Conservation (phyloP, 2,888 invertebrate genomes). For the Trissoscelio sp. region DNA sequence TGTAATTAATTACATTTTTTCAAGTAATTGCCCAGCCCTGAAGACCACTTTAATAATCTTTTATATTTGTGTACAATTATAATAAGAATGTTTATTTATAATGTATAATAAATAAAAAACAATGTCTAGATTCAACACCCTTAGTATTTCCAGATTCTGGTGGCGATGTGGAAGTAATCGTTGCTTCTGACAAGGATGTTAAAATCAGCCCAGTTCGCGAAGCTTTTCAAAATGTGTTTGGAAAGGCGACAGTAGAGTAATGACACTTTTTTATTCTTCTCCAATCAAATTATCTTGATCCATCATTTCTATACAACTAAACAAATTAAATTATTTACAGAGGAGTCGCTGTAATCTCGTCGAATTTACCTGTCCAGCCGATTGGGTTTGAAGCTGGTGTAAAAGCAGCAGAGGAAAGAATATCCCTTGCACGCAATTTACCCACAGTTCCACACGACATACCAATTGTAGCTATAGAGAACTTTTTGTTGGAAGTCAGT, state of each 20-base stretch:
- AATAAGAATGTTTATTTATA: not conserved
- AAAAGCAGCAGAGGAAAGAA: constrained; percentile 89
- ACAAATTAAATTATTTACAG: too few relatives aligned
- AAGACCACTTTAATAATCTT: too few relatives aligned
- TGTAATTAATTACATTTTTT: too few relatives aligned
- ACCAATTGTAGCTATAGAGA: constrained; percentile 90
- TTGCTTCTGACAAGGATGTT: constrained; percentile 90
- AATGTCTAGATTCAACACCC: too few relatives aligned
- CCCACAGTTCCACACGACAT: constrained; percentile 86
- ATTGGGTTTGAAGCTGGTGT: constrained; percentile 91
- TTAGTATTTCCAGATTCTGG: constrained; percentile 89
- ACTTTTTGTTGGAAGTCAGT: constrained; percentile 89
- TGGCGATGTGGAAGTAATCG: constrained; percentile 90
- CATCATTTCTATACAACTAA: too few relatives aligned
- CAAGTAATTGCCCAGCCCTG: too few relatives aligned
- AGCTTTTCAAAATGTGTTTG: constrained; percentile 91
- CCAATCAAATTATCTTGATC: too few relatives aligned
- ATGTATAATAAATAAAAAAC: constrained; percentile 13
- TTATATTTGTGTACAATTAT: not conserved
- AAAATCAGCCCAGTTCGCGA: constrained; percentile 91
- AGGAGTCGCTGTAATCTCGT: constrained; percentile 86
- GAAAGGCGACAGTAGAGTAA: constrained; percentile 91
- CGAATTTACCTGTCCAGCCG: constrained; percentile 89
- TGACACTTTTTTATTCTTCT: constrained; percentile 72
- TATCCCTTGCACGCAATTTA: constrained; percentile 86